Base-by-base conservation (phyloP, 2,113 vertebrate genomes). In the Poeciliopsis retropinna region DNA sequence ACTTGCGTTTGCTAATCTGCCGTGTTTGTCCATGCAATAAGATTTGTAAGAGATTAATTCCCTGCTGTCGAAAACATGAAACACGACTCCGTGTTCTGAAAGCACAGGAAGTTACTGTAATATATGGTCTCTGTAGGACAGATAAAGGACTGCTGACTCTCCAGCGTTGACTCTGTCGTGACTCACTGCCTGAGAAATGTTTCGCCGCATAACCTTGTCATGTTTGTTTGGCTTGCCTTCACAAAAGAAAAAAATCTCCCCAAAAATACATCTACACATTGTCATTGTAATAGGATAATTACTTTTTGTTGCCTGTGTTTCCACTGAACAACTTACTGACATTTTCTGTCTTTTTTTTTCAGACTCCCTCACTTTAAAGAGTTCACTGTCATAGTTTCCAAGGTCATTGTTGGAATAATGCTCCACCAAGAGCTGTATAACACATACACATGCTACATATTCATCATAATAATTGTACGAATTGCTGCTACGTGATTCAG, bases 1-100 rank as follows among this genome's bases (percentile, higher is more conserved):
- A 31, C 57, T 70, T 30, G 5, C 68, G 32, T 57, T 14, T 70
- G 60, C 63, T 78, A 68, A 83, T 83, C 75, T 73, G 17, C 25
- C 11, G 30, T 73, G 64, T 72, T 60, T 70, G 67, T 75, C 75
- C 44, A 57, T 41, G 61, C 32, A 76, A 67, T 65, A 69, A 78
- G 68, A 87, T 72, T 81, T 63, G 19, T 13, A 27, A 32, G 51
- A 72, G 72, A 86, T 81, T 80, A 70, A 84, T 81, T 69, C 73
- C 72, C 75, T 29, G 60, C 68, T 75, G 60, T 67, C 17, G 6
- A 47, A 64, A 7, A 41, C 63, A 71, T 60, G 28, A 77, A 34
- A 41, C n/a, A 60, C 39, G 47, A 76, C 66, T 72, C 29, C 10
- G 57, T 51, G 73, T 64, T 73, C 62, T 73, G 9, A 70, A 64